Percentiles rank a stretch among this genome's conserved stretches.
Conservation (phyloP, 2,113 vertebrate genomes). For the Marcusenius ussheri region DNA sequence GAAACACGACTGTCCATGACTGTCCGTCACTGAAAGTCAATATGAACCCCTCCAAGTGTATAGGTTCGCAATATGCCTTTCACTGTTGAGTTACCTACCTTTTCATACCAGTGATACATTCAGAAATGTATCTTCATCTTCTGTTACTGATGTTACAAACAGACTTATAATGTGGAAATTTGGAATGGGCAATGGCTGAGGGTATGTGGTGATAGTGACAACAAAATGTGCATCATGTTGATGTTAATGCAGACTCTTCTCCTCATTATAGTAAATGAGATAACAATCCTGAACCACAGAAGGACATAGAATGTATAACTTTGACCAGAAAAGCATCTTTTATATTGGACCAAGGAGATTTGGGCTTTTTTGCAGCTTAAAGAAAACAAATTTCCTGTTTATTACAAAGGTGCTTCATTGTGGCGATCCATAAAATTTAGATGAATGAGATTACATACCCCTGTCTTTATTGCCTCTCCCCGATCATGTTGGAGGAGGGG, state of each 20-base stretch:
- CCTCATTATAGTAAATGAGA: slow-evolving; percentile 38
- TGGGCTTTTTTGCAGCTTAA: slow-evolving; percentile 36
- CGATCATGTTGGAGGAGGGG: slow-evolving; percentile 23
- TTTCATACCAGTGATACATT: neutral
- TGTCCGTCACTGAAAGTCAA: neutral
- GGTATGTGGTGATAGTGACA: slow-evolving; percentile 11
- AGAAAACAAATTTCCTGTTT: slow-evolving; percentile 46
- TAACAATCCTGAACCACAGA: slow-evolving; percentile 7
- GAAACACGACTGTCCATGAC: neutral
- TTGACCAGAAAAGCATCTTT: slow-evolving; percentile 34
- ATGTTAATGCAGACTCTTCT: slow-evolving; percentile 30
- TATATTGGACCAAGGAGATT: slow-evolving; percentile 40
- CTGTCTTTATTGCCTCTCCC: slow-evolving; percentile 18
- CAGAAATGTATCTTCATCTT: neutral
- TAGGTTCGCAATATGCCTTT: neutral
- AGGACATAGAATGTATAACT: slow-evolving; percentile 17
- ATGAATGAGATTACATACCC: slow-evolving; percentile 37
- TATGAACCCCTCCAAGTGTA: neutral
- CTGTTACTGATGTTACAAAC: neutral
- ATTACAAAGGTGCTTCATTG: slow-evolving; percentile 40
- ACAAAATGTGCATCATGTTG: slow-evolving; percentile 29
- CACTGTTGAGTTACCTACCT: neutral
- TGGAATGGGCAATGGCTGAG: slow-evolving; percentile 32
- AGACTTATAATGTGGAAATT: slow-evolving; percentile 27
- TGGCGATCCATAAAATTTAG: slow-evolving; percentile 42